These are phyloP conservation scores for Cephus runcator DNA, from an alignment of 2,888 invertebrate genomes.

Conservation along the genomic window DNA sequence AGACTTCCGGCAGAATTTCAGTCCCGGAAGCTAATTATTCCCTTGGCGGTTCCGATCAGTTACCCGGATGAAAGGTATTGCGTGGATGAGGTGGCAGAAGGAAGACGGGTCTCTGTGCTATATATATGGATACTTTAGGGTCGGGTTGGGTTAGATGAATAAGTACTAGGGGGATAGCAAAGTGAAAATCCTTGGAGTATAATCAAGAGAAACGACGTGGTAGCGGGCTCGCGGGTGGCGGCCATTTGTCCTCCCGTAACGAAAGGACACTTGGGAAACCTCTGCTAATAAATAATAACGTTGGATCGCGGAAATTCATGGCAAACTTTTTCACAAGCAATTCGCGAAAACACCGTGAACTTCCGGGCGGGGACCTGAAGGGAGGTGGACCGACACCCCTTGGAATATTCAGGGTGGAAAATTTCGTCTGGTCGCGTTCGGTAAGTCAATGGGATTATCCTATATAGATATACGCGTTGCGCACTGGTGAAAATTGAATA, in stretches of 20 bases:
- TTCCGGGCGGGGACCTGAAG: not conserved
- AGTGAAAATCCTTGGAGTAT: not conserved
- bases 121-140: not conserved
- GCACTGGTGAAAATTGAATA: not conserved
- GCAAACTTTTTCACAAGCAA: not conserved
- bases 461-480: not conserved
- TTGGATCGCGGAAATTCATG: not conserved
- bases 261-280: not conserved
- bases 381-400: not conserved
- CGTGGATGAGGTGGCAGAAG: not conserved
- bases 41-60: slow-evolving; percentile 10
- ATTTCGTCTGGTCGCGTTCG: not conserved
- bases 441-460: not conserved
- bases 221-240: not conserved
- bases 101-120: not conserved
- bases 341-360: no score
- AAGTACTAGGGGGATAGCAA: not conserved
- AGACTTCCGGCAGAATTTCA: not conserved
- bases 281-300: not conserved
- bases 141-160: not conserved
- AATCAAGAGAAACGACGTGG: not conserved
- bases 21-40: slow-evolving; percentile 14
- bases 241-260: not conserved
- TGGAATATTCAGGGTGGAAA: not conserved
- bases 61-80: not conserved